Evolutionary conservation across 2,888 invertebrate species (phyloP).

Genomic region (Melitaea athalia): DNA sequence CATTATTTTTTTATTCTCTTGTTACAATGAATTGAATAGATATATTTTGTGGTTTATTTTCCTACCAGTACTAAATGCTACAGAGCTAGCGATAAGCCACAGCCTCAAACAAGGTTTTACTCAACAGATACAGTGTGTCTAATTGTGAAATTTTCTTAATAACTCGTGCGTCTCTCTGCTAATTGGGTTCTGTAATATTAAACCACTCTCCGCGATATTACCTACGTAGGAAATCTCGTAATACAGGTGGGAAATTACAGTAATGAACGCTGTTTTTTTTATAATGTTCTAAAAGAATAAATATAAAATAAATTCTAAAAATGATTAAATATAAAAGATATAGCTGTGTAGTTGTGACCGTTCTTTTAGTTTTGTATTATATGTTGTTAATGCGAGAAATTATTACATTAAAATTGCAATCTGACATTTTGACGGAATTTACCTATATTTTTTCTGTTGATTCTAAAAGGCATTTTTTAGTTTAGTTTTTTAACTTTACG

Average conservation of each 20-base stretch:
- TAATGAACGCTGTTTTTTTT: background rate
- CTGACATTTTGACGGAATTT: too few relatives aligned
- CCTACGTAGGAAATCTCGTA: slow-evolving; percentile 15
- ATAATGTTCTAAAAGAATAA: background rate
- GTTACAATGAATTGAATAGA: background rate
- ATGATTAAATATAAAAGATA: too few relatives aligned
- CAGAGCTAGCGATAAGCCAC: slow-evolving; percentile 28
- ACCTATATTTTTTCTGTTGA: too few relatives aligned
- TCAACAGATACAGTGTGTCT: slow-evolving; percentile 21
- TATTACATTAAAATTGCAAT: too few relatives aligned
- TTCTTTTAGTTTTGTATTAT: too few relatives aligned
- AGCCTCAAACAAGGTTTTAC: slow-evolving; percentile 27
- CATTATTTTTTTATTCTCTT: too few relatives aligned
- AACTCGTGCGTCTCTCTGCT: slow-evolving; percentile 29
- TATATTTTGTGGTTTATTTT: background rate
- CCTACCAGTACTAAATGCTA: slow-evolving; percentile 8
- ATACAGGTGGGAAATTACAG: slow-evolving; percentile 5
- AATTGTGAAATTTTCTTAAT: slow-evolving; percentile 35
- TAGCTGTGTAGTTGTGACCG: too few relatives aligned
- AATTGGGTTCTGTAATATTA: slow-evolving; percentile 31
- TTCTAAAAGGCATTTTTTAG: too few relatives aligned
- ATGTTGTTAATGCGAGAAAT: too few relatives aligned
- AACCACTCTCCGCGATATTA: slow-evolving; percentile 21
- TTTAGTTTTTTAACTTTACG: too few relatives aligned
- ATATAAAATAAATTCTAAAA: too few relatives aligned